Evolutionary conservation across 1,140 invertebrate species (phyloP).

Genomic region (Uloborus diversus): DNA sequence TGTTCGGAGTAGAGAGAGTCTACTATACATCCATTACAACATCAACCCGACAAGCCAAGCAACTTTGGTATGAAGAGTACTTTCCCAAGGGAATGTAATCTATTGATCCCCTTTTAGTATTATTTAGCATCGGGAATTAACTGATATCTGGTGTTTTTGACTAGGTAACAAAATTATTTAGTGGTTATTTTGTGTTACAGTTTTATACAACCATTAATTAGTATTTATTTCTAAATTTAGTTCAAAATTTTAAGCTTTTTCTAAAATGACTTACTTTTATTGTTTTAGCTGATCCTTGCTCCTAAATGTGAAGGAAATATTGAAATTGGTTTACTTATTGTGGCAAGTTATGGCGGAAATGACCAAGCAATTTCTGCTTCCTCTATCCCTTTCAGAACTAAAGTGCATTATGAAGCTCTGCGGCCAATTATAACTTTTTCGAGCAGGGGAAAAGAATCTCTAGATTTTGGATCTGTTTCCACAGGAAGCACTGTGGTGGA

Average conservation of each 20-base stretch:
- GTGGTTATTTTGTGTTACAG: too few species aligned
- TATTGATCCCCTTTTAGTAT: too few species aligned
- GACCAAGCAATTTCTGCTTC: background rate
- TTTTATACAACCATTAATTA: background rate
- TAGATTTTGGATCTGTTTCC: conserved; percentile 16
- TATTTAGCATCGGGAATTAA: too few species aligned
- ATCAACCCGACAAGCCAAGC: too few species aligned
- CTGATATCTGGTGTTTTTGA: too few species aligned
- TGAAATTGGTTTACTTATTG: conserved; percentile 1
- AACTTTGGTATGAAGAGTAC: too few species aligned
- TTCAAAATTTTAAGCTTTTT: conserved; percentile 5
- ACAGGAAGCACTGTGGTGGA: conserved; percentile 20
- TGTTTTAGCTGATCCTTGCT: conserved; percentile 13
- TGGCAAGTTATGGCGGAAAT: background rate
- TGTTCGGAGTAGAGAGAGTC: too few species aligned
- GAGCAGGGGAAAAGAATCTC: background rate
- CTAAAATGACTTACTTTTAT: background rate
- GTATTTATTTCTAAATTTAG: background rate
- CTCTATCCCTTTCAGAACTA: conserved; percentile 4
- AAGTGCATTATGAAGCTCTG: conserved; percentile 29
- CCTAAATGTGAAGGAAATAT: conserved; percentile 42
- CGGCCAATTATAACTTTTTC: conserved; percentile 7
- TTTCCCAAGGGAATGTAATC: too few species aligned
- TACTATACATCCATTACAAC: too few species aligned
- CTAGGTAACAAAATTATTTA: too few species aligned